phyloP scores from a whole-genome alignment of 1,140 invertebrate genomes.

The Atta colombica region DNA sequence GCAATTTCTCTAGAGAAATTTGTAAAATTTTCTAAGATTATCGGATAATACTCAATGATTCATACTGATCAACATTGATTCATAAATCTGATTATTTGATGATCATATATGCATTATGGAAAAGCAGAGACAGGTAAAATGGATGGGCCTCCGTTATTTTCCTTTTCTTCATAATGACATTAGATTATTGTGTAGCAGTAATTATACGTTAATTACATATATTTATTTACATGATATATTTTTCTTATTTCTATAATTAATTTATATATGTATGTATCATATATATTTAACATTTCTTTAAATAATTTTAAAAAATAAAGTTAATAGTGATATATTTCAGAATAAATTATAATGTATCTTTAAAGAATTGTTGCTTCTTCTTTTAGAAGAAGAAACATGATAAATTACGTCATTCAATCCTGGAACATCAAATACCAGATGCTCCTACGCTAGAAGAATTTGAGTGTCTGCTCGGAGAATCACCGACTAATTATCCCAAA shows the following conservation, averaged over 20 bases:
- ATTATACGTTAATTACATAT: background rate
- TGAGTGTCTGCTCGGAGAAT: conserved; percentile 84
- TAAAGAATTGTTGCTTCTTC: background rate
- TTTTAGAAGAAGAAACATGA: conserved; percentile 82
- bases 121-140: conserved; percentile 37
- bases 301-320: background rate
- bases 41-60: background rate
- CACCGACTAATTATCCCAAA: conserved; percentile 84
- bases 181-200: background rate
- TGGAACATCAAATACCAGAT: conserved; percentile 83
- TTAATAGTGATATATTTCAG: background rate
- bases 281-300: background rate
- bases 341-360: conserved; percentile 3
- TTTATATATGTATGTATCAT: background rate
- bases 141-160: background rate
- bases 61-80: background rate
- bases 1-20: background rate
- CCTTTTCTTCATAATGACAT: background rate
- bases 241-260: background rate
- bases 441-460: conserved; percentile 85
- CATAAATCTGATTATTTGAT: background rate
- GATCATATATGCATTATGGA: conserved; percentile 30
- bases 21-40: background rate
- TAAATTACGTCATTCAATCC: conserved; percentile 71
- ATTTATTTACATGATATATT: background rate